Conservation (phyloP, 1,140 invertebrate species). For the Diprion similis region DNA sequence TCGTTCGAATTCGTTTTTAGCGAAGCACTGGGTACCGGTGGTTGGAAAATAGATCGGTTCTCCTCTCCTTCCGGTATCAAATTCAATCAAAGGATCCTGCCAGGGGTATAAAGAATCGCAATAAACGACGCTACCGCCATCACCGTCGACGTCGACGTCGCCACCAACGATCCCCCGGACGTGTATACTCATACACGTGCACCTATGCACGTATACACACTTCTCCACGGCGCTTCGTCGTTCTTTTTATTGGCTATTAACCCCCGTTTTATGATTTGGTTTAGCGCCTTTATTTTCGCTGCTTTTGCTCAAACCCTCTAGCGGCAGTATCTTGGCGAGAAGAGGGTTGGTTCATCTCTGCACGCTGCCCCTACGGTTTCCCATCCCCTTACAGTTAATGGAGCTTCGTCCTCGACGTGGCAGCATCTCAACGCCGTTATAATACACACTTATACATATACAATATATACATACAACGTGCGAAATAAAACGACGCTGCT, state of each 20-base stretch:
- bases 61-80: not conserved
- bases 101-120: not conserved
- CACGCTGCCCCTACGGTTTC: not conserved
- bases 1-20: too few species aligned
- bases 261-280: slow-evolving; percentile 7
- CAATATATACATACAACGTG: not conserved
- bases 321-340: not conserved
- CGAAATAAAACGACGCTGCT: not conserved
- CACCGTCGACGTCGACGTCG: not conserved
- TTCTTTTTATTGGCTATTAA: slow-evolving; percentile 5
- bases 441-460: too few species aligned
- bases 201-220: not conserved
- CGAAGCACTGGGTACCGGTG: not conserved
- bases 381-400: too few species aligned
- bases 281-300: slow-evolving; percentile 5
- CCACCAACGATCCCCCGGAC: not conserved
- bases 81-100: slow-evolving; percentile 1
- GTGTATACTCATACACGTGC: too few species aligned
- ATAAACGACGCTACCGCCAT: slow-evolving; percentile 1
- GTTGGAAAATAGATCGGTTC: not conserved
- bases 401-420: not conserved
- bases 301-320: not conserved
- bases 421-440: not conserved
- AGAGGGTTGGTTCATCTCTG: slow-evolving; percentile 1
- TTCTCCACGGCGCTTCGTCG: not conserved